phyloP scores from a whole-genome alignment of 2,888 invertebrate genomes.

The Agrenia bidenticulata region DNA sequence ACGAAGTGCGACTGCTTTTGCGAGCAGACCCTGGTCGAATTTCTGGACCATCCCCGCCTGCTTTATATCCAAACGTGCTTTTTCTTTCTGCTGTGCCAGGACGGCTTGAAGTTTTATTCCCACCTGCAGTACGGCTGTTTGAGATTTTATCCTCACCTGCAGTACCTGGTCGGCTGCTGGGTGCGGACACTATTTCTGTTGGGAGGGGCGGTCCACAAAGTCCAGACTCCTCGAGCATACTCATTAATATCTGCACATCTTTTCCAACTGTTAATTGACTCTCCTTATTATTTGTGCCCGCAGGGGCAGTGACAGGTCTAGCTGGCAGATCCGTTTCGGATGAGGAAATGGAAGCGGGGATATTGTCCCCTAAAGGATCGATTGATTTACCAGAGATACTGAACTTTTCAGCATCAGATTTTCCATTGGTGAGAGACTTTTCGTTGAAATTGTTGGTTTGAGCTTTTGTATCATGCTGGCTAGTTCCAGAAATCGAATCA shows the following conservation, averaged over 20 bases:
- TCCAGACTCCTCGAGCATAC: slow-evolving; percentile 27
- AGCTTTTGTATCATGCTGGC: too few species aligned
- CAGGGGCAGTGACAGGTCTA: too few species aligned
- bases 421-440: too few species aligned
- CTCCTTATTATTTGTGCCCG: too few species aligned
- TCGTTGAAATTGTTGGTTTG: too few species aligned
- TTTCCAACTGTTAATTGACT: slow-evolving; percentile 18
- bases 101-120: not conserved
- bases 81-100: not conserved
- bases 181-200: not conserved
- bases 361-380: too few species aligned
- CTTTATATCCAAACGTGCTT: not conserved
- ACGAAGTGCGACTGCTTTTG: not conserved
- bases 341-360: too few species aligned
- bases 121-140: not conserved
- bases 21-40: not conserved
- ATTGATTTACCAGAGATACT: too few species aligned
- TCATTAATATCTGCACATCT: slow-evolving; percentile 27
- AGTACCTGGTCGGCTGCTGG: not conserved
- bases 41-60: not conserved
- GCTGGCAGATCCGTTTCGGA: too few species aligned
- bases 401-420: too few species aligned
- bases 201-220: slow-evolving; percentile 22
- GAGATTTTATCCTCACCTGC: not conserved
- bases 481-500: too few species aligned